Base-by-base conservation (phyloP, 2,888 invertebrate species). In the Creontiades dilutus region DNA sequence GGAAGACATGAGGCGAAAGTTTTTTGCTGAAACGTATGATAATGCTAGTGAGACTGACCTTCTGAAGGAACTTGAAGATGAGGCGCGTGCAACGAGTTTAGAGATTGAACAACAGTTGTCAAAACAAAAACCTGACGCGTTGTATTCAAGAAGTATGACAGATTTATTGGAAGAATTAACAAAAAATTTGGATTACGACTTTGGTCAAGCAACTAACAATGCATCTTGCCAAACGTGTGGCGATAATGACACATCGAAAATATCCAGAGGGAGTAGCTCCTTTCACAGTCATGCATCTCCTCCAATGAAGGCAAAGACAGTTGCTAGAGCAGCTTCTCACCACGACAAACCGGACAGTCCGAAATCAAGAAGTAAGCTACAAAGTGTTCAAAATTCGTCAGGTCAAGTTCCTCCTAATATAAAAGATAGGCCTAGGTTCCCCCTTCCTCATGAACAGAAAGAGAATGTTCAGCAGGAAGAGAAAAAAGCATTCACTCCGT, bases 61-160 rank as follows among this genome's bases (percentile, higher is more conserved):
- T 57, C 93, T 97, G 86, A 95, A 96, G 92, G 95, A 96, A 93
- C 94, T 97, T 90, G 96, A 96, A 14, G 95, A 95, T 92, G 96
- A 97, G 94, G 96, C 96, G 16, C 95, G 95, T 93, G 96, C 96
- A 92, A 96, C 96, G 78, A 96, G 96, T 92, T 95, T 96, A 91
- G 95, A 95, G 92, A 93, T 96, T 92, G 95, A 95, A n/a, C 94
- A 95, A 76, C 95, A 95, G 92, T 92, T 95, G 27, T 84, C 90
- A 16, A 87, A 90, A 19, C 78, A 78, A n/a, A 85, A 86, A 52
- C 85, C 90, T 12, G 91, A 90, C 11, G 80, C 80, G 0, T 86
- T 90, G 75, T 90, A 91, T 37, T 90, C 91, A 9, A 90, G 90
- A 89, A 91, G 91, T 82, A 91, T 92, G 91, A 91, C 92, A 12